Evolutionary conservation across 2,888 invertebrate genomes (phyloP), one percentile per base, ranked within the genome.

Genomic region (Choreutis nemorana): DNA sequence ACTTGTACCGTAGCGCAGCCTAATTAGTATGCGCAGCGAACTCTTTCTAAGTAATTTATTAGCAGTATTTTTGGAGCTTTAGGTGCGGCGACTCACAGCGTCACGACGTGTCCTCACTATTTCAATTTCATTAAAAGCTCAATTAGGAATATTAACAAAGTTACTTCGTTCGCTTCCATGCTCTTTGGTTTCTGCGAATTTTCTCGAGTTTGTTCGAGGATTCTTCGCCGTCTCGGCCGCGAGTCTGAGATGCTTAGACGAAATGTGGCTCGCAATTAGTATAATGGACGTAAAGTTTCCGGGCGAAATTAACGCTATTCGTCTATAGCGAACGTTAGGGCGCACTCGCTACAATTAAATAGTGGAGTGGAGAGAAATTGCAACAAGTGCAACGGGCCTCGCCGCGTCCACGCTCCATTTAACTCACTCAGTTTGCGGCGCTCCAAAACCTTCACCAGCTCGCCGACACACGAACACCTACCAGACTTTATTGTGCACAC

Each of bases 61-160:
- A 70, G 48, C 59, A 68, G 70, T 68, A 66, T 71, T 71, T 71
- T 70, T 63, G 64, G 63, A 55, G 55, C 53, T 52, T 51, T 60
- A 57, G 62, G 56, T 59, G 54, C 43, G 47, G 44, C 40, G 46
- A 41, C 45, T 56, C 48, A 44, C 41, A 49, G 47, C 47, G 50
- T 50, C 53, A 50, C 58, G 59, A 66, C 62, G 59, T 65, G 64
- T 71, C 70, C 65, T 63, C 55, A 61, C 61, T 67, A 58, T 64
- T 72, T 68, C 66, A 75, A 77, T 78, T 78, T 73, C 67, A 67
- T 75, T 75, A 73, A 75, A 68, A 73, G 71, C 70, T 71, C 71
- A 75, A 75, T 78, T 73, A 75, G 65, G 65, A 65, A 70, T 72
- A 75, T 75, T 70, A 71, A 61, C 56, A 46, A 65, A 68, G 61